A percentile compares a stretch with the other conserved stretches of the same genome.
Evolutionary conservation across 2,797 vertebrate genomes (phyloP).

Genomic region (Anas bernieri): DNA sequence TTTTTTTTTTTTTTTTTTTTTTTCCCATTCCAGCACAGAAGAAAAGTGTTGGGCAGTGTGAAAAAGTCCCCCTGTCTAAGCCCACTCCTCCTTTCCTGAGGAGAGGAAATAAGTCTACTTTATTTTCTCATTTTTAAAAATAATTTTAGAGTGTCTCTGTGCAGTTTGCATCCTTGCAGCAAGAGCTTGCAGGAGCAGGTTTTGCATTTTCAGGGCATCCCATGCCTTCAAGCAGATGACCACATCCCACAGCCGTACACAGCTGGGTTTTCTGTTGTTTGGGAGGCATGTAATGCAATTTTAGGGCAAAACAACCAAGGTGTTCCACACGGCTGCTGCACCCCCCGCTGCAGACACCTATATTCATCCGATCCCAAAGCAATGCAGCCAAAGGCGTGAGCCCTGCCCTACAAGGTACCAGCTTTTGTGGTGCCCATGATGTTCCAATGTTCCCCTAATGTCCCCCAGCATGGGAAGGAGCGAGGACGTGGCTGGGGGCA

Average conservation of each 20-base stretch:
- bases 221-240: background rate
- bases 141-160: too few relatives aligned
- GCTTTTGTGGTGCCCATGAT: background rate
- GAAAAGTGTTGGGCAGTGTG: too few relatives aligned
- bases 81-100: too few relatives aligned
- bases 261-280: accelerated
- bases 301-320: accelerated
- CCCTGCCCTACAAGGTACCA: background rate
- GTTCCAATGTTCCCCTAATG: accelerated
- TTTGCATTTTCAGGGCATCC: too few relatives aligned
- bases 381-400: background rate
- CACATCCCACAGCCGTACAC: background rate
- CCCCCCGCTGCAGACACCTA: background rate
- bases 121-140: too few relatives aligned
- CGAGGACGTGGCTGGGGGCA: background rate
- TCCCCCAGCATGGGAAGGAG: background rate
- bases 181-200: too few relatives aligned
- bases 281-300: background rate
- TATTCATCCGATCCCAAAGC: accelerated
- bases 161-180: too few relatives aligned
- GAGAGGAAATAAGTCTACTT: too few relatives aligned
- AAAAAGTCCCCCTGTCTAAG: too few relatives aligned
- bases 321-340: background rate
- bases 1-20: too few relatives aligned
- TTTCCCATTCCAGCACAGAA: too few relatives aligned